Evolutionary conservation across 2,888 invertebrate species (phyloP).

Genomic region (Cabera pusaria): DNA sequence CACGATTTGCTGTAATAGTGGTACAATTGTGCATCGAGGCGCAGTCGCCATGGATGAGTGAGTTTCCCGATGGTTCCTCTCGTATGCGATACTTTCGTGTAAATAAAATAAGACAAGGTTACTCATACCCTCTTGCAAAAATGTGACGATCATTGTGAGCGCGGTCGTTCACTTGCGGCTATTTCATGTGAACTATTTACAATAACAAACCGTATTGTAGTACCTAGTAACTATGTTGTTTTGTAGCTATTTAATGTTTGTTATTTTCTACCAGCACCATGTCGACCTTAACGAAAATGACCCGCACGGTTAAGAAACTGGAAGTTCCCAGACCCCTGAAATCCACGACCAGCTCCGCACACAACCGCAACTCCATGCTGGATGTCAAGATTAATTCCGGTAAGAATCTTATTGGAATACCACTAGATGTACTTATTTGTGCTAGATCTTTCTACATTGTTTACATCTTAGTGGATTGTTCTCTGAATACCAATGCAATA

Average conservation of each 20-base stretch:
- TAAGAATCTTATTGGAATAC: constrained; percentile 46
- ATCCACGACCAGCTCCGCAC: constrained; percentile 82
- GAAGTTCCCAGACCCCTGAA: constrained; percentile 90
- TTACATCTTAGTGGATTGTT: neutral
- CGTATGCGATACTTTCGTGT: constrained; percentile 55
- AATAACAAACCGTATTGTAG: constrained; percentile 9
- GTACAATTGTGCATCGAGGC: constrained; percentile 65
- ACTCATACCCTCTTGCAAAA: constrained; percentile 61
- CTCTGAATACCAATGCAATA: constrained; percentile 8
- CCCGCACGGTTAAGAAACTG: constrained; percentile 88
- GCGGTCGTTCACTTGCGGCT: constrained; percentile 24
- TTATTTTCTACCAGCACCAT: constrained; percentile 64
- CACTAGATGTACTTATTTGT: too few relatives aligned
- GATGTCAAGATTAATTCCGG: constrained; percentile 81
- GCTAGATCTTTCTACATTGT: too few relatives aligned
- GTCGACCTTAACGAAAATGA: constrained; percentile 85
- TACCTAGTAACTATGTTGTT: too few relatives aligned
- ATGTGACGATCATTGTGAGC: constrained; percentile 54
- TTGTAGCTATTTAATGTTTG: too few relatives aligned
- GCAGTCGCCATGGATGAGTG: constrained; percentile 80
- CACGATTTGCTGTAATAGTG: constrained; percentile 71
- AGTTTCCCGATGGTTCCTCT: constrained; percentile 63
- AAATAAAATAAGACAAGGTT: constrained; percentile 66
- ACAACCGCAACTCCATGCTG: constrained; percentile 76
- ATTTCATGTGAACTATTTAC: constrained; percentile 22